Conservation (phyloP, 2,797 vertebrate genomes). For the Florisuga fusca region DNA sequence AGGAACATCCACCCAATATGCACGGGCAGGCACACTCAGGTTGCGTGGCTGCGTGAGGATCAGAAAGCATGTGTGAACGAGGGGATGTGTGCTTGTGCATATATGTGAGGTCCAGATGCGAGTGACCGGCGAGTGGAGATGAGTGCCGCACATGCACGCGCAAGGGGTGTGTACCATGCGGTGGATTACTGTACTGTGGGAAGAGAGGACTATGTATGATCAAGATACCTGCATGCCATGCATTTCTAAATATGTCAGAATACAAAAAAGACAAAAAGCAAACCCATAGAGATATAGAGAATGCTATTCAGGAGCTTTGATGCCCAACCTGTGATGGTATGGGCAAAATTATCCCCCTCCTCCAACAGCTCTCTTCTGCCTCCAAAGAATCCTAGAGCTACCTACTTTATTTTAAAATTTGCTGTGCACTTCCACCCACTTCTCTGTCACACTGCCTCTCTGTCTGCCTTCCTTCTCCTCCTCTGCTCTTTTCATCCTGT, state of each 20-base stretch:
- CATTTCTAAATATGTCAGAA: not conserved
- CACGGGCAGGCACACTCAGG: not conserved
- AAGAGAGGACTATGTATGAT: not conserved
- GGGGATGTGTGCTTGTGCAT: not conserved
- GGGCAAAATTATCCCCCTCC: not conserved
- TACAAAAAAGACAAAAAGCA: not conserved
- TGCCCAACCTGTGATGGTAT: not conserved
- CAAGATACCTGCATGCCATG: slow-evolving; percentile 30
- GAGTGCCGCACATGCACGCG: not conserved
- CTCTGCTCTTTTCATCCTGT: slow-evolving; percentile 61
- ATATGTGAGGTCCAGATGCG: not conserved
- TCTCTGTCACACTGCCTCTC: slow-evolving; percentile 34
- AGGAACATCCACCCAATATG: not conserved
- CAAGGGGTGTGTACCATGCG: slow-evolving; percentile 61
- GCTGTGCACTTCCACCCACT: slow-evolving; percentile 26
- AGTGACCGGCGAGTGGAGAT: not conserved
- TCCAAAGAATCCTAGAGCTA: not conserved
- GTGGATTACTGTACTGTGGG: not conserved
- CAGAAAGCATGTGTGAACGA: not conserved
- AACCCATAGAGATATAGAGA: not conserved
- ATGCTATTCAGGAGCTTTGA: not conserved
- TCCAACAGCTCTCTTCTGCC: not conserved
- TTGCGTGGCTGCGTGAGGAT: not conserved
- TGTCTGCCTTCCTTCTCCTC: slow-evolving; percentile 55
- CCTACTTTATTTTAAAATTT: slow-evolving; percentile 50